Base-by-base conservation (phyloP, 2,888 invertebrate species). In the Scaptomyza parva region DNA sequence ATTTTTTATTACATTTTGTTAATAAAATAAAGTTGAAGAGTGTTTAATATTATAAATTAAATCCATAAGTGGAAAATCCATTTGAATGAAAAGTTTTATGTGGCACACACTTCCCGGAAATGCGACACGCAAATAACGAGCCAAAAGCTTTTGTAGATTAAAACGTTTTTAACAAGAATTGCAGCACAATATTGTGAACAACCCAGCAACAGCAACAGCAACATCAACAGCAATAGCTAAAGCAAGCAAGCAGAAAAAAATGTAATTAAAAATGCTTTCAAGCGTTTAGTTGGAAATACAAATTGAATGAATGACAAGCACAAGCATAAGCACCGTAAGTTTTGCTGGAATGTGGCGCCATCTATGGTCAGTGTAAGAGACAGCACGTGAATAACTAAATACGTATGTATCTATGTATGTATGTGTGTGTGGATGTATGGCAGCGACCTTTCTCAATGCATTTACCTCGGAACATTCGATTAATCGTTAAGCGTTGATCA, bases 371-470 rank as follows among this genome's bases (percentile, higher is more conserved):
- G 33, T 17, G 14, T 9, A 28, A 24, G 18, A 26, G 12, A 28
- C 6, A 28, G 52, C 70, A 74, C 61, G 75, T 66, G 66, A 30
- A 47, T 11, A 30, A 9, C 9, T 3, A 22, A 35, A 45, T 24
- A 35, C 8, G 14, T 28, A 28, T 11, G 18, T n/a, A 48, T 3
- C 9, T 3, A 22, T 35, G 37, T 24, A 35, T 3, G 14, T 28
- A 28, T 11, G 18, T n/a, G 33, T 3, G n/a, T n/a, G n/a, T n/a
- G 8, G 3, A 22, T n/a, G 2, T 17, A 30, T 20, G 47, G 18
- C 47, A 47, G 47, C 62, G 71, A 60, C 67, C 83, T 73, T 73
- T 52, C 73, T 52, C 75, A 73, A 73, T 54, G 57, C 33, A 48
- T 30, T 22, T 40, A 14, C n/a, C 14, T 11, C 17, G n/a, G 6